Evolutionary conservation across 2,797 vertebrate species (phyloP), one percentile per base, ranked within the genome.

Genomic region (Channa striata): DNA sequence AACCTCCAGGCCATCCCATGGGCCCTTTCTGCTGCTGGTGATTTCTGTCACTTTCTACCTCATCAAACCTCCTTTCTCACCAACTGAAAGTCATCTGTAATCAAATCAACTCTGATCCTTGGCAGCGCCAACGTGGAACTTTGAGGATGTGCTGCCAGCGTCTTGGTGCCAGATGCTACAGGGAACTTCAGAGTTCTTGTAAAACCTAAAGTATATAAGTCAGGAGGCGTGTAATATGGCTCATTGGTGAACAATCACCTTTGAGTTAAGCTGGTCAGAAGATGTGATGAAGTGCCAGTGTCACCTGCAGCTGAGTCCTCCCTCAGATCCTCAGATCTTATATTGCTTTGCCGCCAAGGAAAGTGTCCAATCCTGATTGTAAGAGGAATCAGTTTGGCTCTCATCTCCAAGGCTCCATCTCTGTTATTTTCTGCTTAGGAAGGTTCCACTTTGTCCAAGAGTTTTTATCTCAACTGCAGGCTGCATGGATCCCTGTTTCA

Each of bases 211-310:
- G 2, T 8, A 5, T 19, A 4, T n/a, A 9, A 44, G 43, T 17
- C 43, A 19, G 43, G 43, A n/a, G 43, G 17, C 8, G 3, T 8
- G 10, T 19, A 19, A 44, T 8, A 8, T 42, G 40, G 16, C 17
- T 44, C 17, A 6, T n/a, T n/a, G n/a, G 42, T 44, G 40, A 6
- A 42, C 40, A 42, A 23, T 13, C 4, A 5, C 71, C 40, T 67
- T 66, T 20, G 46, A 52, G 33, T 36, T 47, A 21, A 53, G 71
- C 71, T 20, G 53, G 13, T 57, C 46, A 57, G 59, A 62, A 43
- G 1, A 43, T 52, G 63, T 56, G 52, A 72, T 33, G 56, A 72
- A 72, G 51, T 2, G 34, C 59, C 16, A 8, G 37, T 16, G 61
- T 60, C 16, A 25, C 62, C n/a, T 40, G 37, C 30, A 73, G 57